Base-by-base conservation (phyloP, 2,113 vertebrate species). In the Chinchilla lanigera region DNA sequence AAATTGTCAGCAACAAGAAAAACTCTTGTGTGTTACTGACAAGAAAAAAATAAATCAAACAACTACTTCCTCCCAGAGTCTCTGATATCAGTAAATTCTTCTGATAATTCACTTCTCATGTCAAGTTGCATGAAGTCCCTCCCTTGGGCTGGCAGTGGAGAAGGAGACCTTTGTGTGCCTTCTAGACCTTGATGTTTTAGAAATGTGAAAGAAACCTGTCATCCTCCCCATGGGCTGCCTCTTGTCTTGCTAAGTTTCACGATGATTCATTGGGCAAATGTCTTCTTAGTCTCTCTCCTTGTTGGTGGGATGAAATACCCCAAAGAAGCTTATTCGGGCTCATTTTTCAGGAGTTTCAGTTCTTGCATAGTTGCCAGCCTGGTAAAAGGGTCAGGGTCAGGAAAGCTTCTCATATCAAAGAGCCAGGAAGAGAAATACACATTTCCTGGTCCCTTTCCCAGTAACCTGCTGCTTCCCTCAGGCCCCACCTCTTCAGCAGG, bases 1-100 rank as follows among this genome's bases (percentile, higher is more conserved):
- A 71, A 90, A 86, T 90, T 78, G 63, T 65, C 71, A 61, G 63
- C 22, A 47, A 71, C 14, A 92, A 93, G 67, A 65, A 86, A 88
- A 95, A 93, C 33, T 24, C 9, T 1, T 17, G 7, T 73, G 30
- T 56, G 7, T 86, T 78, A 82, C 22, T 44, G 41, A 38, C 13
- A 50, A 63, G 61, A 41, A 80, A 26, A 52, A 86, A 9, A 30
- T 13, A 75, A 50, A 84, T 50, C 71, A 63, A 6, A 22, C 16
- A n/a, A n/a, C 35, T n/a, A 24, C 41, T 88, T 75, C 41, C 41
- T 92, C 24, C 13, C 20, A 28, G 65, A 82, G 65, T 28, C 94
- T 85, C 61, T 88, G 56, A 77, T 56, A 88, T 10, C 41, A 41
- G 35, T 75, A 75, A 60, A 58, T 47, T 97, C 63, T 24, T 71